A percentile compares a stretch with the other conserved stretches of the same genome.
phyloP scores from a whole-genome alignment of 2,888 invertebrate species.

The Prosapia bicincta region DNA sequence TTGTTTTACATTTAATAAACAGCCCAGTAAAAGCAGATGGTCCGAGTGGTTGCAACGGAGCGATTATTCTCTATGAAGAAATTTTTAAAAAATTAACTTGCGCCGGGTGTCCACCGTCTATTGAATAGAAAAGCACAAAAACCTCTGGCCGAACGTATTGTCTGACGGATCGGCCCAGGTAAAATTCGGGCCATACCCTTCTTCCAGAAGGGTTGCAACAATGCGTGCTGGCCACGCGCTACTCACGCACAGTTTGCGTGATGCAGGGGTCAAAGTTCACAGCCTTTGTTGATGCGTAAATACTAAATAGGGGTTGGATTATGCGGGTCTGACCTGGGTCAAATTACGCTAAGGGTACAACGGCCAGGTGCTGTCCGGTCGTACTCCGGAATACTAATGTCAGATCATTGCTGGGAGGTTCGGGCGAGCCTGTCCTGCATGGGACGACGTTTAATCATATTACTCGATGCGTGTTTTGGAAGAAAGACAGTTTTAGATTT shows the following conservation, averaged over 20 bases:
- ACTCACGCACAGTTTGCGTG: background rate
- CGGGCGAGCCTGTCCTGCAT: background rate
- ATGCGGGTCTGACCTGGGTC: background rate
- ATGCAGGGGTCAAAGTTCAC: background rate
- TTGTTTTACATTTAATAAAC: background rate
- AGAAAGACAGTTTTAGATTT: no score
- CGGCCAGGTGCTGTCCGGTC: background rate
- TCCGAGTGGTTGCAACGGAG: background rate
- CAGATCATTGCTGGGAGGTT: background rate
- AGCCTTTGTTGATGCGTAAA: background rate
- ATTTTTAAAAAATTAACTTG: background rate
- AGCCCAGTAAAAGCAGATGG: background rate
- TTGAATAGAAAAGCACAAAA: background rate
- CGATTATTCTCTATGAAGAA: background rate
- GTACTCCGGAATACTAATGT: background rate
- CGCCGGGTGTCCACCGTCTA: background rate
- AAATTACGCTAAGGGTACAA: background rate
- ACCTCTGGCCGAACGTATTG: background rate
- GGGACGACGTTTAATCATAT: background rate
- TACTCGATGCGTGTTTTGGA: no score
- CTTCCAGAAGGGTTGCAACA: background rate
- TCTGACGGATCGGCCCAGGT: background rate
- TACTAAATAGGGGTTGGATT: background rate
- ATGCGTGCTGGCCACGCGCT: background rate
- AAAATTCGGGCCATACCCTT: background rate